A percentile compares a stretch with the other conserved stretches of the same genome.
Evolutionary conservation across 2,888 invertebrate species (phyloP).

Genomic region (Dusona sp.): DNA sequence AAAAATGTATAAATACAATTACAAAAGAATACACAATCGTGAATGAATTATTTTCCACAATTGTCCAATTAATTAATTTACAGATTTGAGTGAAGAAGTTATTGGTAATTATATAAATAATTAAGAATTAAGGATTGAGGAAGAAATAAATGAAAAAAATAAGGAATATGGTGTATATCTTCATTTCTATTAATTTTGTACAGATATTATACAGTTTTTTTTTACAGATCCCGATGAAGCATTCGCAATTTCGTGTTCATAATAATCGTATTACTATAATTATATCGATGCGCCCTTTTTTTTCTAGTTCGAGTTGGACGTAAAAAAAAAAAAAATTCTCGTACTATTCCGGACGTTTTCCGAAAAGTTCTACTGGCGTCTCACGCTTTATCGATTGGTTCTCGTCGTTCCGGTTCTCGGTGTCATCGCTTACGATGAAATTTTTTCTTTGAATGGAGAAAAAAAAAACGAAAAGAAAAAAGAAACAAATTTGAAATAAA

Average conservation of each 20-base stretch:
- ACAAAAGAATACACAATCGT: neutral
- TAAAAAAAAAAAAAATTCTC: slow-evolving; percentile 52
- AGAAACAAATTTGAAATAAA: slow-evolving; percentile 12
- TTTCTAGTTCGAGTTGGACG: slow-evolving; percentile 67
- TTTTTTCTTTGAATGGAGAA: neutral
- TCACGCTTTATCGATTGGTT: slow-evolving; percentile 56
- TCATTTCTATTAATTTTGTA: slow-evolving; percentile 79
- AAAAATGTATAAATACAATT: neutral
- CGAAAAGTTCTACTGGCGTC: slow-evolving; percentile 58
- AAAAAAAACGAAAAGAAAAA: slow-evolving; percentile 16
- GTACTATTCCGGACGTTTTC: slow-evolving; percentile 40
- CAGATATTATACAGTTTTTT: slow-evolving; percentile 77
- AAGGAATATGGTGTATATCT: slow-evolving; percentile 70
- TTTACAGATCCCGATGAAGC: slow-evolving; percentile 78
- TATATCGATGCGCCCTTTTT: slow-evolving; percentile 73
- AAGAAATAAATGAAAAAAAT: slow-evolving; percentile 9
- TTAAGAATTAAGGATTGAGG: neutral
- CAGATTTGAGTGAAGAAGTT: neutral
- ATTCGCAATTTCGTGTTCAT: slow-evolving; percentile 75
- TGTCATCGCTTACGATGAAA: slow-evolving; percentile 50
- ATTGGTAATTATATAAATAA: neutral
- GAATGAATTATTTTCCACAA: neutral
- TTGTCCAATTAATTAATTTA: neutral
- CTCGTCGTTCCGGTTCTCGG: slow-evolving; percentile 42
- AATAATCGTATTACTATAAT: slow-evolving; percentile 74